These are phyloP conservation scores for Solenodon paradoxus DNA, from an alignment of 2,113 vertebrate species.

Conservation along the genomic window DNA sequence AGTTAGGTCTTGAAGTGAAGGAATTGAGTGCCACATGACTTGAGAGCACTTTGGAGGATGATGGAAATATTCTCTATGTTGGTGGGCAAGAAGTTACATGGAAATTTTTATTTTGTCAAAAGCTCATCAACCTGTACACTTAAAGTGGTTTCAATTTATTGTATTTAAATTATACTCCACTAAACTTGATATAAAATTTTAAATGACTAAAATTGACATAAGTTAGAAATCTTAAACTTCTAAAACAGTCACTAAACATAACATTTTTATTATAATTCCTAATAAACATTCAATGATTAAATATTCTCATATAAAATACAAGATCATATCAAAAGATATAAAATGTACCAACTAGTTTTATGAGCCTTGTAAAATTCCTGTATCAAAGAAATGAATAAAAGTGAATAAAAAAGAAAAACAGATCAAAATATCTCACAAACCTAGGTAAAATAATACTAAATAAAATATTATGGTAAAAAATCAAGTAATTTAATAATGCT, in stretches of 20 bases:
- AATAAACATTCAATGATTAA: conserved; percentile 16
- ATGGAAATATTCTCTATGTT: background rate
- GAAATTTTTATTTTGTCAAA: background rate
- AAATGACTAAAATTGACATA: background rate
- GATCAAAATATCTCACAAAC: background rate
- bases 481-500: background rate
- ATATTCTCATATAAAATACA: conserved; percentile 12
- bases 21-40: background rate
- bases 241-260: background rate
- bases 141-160: background rate
- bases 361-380: background rate
- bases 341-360: conserved; percentile 30
- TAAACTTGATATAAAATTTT: conserved; percentile 26
- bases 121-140: background rate
- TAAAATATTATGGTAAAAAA: background rate
- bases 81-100: background rate
- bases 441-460: background rate
- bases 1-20: background rate
- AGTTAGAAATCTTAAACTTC: background rate
- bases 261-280: background rate
- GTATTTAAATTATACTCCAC: background rate
- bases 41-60: background rate
- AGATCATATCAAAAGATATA: conserved; percentile 23
- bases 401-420: background rate
- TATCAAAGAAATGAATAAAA: background rate